Conservation (phyloP, 64 coral and sea anemone genomes). For the Platygyra sinensis region DNA sequence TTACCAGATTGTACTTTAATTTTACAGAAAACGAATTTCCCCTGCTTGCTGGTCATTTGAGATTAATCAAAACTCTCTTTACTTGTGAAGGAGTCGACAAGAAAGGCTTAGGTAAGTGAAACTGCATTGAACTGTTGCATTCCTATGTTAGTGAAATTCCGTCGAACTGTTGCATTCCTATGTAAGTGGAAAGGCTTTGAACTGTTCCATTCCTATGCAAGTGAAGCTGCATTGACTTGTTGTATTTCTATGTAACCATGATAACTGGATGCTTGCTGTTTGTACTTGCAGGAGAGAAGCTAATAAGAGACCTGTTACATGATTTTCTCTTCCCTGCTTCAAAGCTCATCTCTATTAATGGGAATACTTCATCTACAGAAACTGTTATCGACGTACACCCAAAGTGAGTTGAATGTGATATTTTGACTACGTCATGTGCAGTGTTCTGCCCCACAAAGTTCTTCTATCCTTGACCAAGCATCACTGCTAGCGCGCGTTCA, state of each 20-base stretch:
- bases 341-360: slow-evolving; percentile 84
- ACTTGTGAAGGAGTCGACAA: slow-evolving; percentile 93
- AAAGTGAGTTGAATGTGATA: slow-evolving; percentile 54
- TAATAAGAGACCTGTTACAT: slow-evolving; percentile 80
- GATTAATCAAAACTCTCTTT: slow-evolving; percentile 75
- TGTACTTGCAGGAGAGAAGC: slow-evolving; percentile 47
- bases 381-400: slow-evolving; percentile 87
- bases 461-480: neutral
- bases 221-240: neutral
- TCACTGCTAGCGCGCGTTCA: too few relatives aligned
- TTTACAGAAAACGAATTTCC: slow-evolving; percentile 71
- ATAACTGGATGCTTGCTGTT: neutral
- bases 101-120: slow-evolving; percentile 63
- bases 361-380: slow-evolving; percentile 74
- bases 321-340: slow-evolving; percentile 96
- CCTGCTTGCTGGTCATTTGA: slow-evolving; percentile 85
- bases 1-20: neutral
- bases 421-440: neutral
- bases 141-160: neutral
- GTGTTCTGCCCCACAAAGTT: neutral
- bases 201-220: neutral
- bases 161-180: too few relatives aligned
- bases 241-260: too few relatives aligned
- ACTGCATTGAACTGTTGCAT: neutral
- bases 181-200: slow-evolving; percentile 13